A percentile compares a stretch with the other conserved stretches of the same genome.
These are phyloP conservation scores for Darevskia mixta DNA, from an alignment of 2,797 vertebrate species.

Conservation along the genomic window DNA sequence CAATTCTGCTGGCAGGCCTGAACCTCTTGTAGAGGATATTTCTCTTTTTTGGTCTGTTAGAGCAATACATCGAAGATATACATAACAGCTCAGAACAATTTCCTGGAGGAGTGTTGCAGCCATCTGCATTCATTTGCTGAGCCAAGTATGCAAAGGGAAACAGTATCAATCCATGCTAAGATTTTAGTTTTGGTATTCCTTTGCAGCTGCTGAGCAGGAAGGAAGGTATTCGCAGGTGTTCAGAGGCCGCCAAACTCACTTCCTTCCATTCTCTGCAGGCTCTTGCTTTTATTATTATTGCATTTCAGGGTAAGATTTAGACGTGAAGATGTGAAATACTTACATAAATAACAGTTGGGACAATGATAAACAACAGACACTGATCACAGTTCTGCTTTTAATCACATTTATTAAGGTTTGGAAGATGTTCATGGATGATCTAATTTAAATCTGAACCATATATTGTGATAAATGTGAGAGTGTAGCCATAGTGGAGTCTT, in stretches of 20 bases:
- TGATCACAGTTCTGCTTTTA: constrained; percentile 10
- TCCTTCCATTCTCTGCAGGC: constrained; percentile 19
- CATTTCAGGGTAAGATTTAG: neutral
- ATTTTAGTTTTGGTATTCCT: constrained; percentile 35
- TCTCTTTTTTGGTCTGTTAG: constrained; percentile 2
- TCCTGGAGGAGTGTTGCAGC: constrained; percentile 30
- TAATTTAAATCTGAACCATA: constrained; percentile 20
- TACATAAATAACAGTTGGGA: constrained; percentile 6
- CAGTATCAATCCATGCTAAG: constrained; percentile 29
- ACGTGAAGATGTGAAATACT: constrained; percentile 14
- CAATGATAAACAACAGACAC: constrained; percentile 21
- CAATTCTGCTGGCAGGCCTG: neutral
- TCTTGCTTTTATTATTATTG: neutral
- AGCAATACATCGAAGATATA: constrained; percentile 10
- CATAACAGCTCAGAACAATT: constrained; percentile 27
- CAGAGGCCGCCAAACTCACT: constrained; percentile 8
- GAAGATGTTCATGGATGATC: constrained; percentile 15
- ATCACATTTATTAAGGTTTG: constrained; percentile 24
- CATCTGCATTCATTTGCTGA: constrained; percentile 45
- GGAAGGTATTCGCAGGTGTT: constrained; percentile 31
- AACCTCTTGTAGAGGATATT: neutral
- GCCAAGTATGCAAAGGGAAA: constrained; percentile 18
- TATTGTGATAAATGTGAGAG: too few species aligned
- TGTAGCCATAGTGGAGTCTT: too few species aligned
- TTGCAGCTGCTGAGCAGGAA: constrained; percentile 38